These are phyloP conservation scores for Heteropelma amictum DNA, from an alignment of 2,888 invertebrate species.

Conservation along the genomic window DNA sequence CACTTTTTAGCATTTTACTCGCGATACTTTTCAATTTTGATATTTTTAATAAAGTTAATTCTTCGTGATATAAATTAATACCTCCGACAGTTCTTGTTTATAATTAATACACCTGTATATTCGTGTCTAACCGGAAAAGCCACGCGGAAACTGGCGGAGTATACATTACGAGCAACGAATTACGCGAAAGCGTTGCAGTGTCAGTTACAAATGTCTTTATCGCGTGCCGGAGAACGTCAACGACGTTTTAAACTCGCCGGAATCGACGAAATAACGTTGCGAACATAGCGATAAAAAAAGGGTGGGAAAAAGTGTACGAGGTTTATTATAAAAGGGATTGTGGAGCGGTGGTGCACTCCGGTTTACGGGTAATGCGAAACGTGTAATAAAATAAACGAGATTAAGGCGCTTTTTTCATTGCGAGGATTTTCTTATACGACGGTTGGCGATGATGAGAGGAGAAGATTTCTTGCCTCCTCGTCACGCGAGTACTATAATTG, in stretches of 20 bases:
- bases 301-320: slow-evolving; percentile 12
- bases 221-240: slow-evolving; percentile 36
- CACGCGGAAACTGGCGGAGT: not conserved
- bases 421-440: slow-evolving; percentile 10
- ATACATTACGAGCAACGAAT: slow-evolving; percentile 33
- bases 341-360: not conserved
- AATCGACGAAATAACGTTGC: slow-evolving; percentile 40
- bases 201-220: slow-evolving; percentile 50
- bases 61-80: not conserved
- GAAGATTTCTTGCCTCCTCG: no score
- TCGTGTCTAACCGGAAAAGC: not conserved
- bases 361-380: slow-evolving; percentile 25
- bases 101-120: slow-evolving; percentile 3
- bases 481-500: no score
- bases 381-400: slow-evolving; percentile 28
- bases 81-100: not conserved
- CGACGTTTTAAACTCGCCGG: slow-evolving; percentile 45
- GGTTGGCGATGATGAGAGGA: slow-evolving; percentile 6
- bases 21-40: no score
- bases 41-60: not conserved
- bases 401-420: slow-evolving; percentile 4
- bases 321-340: slow-evolving; percentile 9
- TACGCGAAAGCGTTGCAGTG: slow-evolving; percentile 20
- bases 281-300: slow-evolving; percentile 46
- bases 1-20: no score